Conservation (phyloP, 1,140 invertebrate genomes). For the Melitaea cinxia region DNA sequence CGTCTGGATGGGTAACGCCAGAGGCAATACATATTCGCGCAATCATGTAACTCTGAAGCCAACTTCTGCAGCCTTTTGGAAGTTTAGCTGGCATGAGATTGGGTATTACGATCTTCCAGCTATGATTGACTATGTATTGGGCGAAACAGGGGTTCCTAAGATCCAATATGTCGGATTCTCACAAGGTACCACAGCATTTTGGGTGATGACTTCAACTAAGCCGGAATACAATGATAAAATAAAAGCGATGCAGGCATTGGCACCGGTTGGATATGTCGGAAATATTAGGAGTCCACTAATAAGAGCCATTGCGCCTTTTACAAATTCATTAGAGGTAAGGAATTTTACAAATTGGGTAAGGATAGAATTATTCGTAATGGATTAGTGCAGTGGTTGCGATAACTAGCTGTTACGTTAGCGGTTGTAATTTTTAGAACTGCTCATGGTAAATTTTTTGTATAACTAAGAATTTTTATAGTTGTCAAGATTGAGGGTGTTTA, state of each 20-base stretch:
- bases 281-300: constrained; percentile 87
- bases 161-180: constrained; percentile 84
- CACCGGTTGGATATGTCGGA: constrained; percentile 87
- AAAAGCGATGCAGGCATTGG: constrained; percentile 85
- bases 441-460: no score
- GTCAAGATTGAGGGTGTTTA: no score
- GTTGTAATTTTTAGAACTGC: no score
- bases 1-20: constrained; percentile 86
- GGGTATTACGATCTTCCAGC: constrained; percentile 89
- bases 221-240: constrained; percentile 87
- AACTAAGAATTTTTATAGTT: no score
- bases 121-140: constrained; percentile 87
- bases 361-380: no score
- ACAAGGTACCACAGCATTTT: constrained; percentile 84
- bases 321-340: constrained; percentile 83
- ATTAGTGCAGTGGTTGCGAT: no score
- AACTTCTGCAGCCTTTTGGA: constrained; percentile 83
- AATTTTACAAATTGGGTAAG: no score
- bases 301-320: constrained; percentile 83
- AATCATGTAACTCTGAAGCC: constrained; percentile 78
- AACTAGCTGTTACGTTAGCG: no score
- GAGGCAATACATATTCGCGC: constrained; percentile 85
- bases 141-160: constrained; percentile 77
- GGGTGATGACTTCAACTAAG: constrained; percentile 84
- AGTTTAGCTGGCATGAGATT: constrained; percentile 87